Base-by-base conservation (phyloP, 2,113 vertebrate species). In the Taurulus bubalis region DNA sequence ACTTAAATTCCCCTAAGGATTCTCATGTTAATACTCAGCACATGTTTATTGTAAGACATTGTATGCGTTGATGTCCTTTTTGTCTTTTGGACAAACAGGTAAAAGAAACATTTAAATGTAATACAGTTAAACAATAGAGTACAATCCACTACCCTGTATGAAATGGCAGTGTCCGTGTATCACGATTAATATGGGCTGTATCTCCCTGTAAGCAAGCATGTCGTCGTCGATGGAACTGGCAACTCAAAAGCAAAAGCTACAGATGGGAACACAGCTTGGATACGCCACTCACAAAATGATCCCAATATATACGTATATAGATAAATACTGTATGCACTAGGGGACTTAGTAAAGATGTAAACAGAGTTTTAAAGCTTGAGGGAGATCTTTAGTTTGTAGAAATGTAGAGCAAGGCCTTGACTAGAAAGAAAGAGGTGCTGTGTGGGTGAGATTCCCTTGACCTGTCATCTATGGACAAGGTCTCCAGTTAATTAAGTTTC, bases 401-500 rank as follows among this genome's bases (percentile, higher is more conserved):
- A 88, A 87, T 76, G 77, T 79, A 87, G 66, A 87, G 70, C 65
- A 75, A 77, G 71, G 71, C 62, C 45, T 79, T 80, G 71, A 76
- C 53, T 47, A 66, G 75, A 85, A 89, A 85, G 55, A 56, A 88
- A 77, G 60, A 81, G 86, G 56, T 79, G 66, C 64, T 51, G 59
- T 82, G 76, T 84, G 78, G 82, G 77, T 90, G 85, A 88, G 79
- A 83, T 90, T 90, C 47, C 87, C 83, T 90, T 91, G 93, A 94
- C 88, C 89, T 85, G 72, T 47, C 75, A 76, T 90, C 82, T 86
- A 87, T 92, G 80, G 82, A 83, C 85, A 90, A 90, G 88, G 87
- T 91, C 91, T 80, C 74, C 18, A 53, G 87, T 90, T 93, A 93
- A 93, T 91, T 90, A 90, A 80, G 84, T 82, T 89, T 85, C 79